phyloP scores from a whole-genome alignment of 2,797 vertebrate genomes.

The Spondyliosoma cantharus region DNA sequence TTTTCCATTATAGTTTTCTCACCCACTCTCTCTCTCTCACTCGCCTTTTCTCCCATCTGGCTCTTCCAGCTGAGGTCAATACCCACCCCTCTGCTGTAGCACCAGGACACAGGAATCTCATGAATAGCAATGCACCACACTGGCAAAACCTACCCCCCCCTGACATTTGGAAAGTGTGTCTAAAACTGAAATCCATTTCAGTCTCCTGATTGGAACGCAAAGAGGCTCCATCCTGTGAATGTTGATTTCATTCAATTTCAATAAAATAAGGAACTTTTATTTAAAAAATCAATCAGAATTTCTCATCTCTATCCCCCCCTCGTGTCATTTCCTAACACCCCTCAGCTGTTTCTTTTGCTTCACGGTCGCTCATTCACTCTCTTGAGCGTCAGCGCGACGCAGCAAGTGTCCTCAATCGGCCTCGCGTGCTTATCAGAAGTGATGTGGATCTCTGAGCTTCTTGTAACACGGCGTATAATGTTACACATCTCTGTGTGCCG shows the following conservation, averaged over 20 bases:
- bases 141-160: conserved; percentile 28
- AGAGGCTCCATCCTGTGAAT: not conserved
- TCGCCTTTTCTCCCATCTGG: conserved; percentile 45
- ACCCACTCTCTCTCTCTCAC: conserved; percentile 4
- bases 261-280: not conserved
- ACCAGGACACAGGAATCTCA: conserved; percentile 77
- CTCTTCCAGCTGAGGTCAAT: conserved; percentile 69
- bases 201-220: conserved; percentile 54
- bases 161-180: conserved; percentile 66
- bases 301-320: not conserved
- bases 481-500: conserved; percentile 22
- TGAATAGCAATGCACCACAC: conserved; percentile 82
- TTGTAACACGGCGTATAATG: conserved; percentile 14
- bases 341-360: not conserved
- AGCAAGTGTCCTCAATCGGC: not conserved
- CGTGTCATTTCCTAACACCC: not conserved
- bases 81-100: conserved; percentile 30
- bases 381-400: conserved; percentile 8
- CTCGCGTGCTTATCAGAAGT: conserved; percentile 21
- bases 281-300: not conserved
- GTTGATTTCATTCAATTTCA: conserved; percentile 15
- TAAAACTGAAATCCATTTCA: conserved; percentile 60
- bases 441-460: not conserved
- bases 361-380: not conserved
- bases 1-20: conserved; percentile 54